Evolutionary conservation across 2,797 vertebrate species (phyloP).

Genomic region (Hyperoplus immaculatus): DNA sequence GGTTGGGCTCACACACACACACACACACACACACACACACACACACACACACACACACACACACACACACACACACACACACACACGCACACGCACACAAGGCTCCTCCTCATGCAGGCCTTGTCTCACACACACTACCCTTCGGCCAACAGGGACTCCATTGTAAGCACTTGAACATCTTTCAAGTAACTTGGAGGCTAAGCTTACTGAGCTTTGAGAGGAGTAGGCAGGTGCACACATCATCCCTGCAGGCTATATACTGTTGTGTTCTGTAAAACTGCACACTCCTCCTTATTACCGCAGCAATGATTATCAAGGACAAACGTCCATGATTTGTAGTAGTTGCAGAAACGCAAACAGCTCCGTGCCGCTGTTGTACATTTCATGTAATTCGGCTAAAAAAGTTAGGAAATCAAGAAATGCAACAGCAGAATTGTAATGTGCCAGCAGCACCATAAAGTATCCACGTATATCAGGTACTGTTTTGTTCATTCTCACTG

Average conservation of each 20-base stretch:
- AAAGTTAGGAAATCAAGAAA: background rate
- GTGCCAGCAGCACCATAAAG: background rate
- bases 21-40: slow-evolving; percentile 15
- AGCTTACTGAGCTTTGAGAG: slow-evolving; percentile 8
- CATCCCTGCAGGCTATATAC: slow-evolving; percentile 3
- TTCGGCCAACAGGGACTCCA: slow-evolving; percentile 44
- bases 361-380: background rate
- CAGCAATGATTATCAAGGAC: background rate
- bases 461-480: background rate
- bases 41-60: slow-evolving; percentile 10
- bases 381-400: background rate
- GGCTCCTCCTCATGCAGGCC: slow-evolving; percentile 28
- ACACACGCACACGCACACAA: slow-evolving; percentile 17
- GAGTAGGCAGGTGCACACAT: slow-evolving; percentile 49
- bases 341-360: background rate
- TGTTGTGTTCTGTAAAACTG: background rate
- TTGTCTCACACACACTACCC: slow-evolving; percentile 29
- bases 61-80: background rate
- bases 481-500: background rate
- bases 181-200: slow-evolving; percentile 37
- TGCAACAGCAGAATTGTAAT: background rate
- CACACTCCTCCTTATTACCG: slow-evolving; percentile 2
- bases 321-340: background rate
- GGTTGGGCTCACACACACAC: slow-evolving; percentile 43
- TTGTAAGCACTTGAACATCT: slow-evolving; percentile 46